These are phyloP conservation scores for Allolobophora icterica DNA, from an alignment of 2,888 invertebrate species.

Conservation along the genomic window DNA sequence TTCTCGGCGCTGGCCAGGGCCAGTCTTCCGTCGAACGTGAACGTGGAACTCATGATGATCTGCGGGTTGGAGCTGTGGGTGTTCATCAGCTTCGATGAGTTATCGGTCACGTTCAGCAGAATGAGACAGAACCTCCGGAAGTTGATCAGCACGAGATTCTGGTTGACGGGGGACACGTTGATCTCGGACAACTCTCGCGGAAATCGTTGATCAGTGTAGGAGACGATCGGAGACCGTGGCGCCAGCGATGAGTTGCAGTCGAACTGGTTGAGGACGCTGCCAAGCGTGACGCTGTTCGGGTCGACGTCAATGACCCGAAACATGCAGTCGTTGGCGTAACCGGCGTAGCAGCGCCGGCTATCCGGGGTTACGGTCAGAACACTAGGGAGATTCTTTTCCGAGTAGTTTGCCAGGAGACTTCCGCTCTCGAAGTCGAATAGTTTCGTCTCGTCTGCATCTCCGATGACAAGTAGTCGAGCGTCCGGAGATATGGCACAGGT, in stretches of 20 bases:
- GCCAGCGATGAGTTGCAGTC: conserved; percentile 38
- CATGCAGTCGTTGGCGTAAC: conserved; percentile 51
- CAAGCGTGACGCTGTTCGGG: conserved; percentile 40
- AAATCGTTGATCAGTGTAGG: conserved; percentile 40
- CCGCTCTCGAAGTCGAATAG: conserved; percentile 47
- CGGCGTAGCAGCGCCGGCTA: conserved; percentile 49
- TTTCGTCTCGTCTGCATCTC: conserved; percentile 40
- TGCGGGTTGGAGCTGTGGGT: conserved; percentile 29
- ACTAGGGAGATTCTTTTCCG: conserved; percentile 47
- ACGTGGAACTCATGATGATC: conserved; percentile 38
- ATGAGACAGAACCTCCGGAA: conserved; percentile 45
- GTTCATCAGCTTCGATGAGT: conserved; percentile 37
- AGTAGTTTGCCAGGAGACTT: conserved; percentile 38
- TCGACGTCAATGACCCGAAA: conserved; percentile 48
- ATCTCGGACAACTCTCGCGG: conserved; percentile 47
- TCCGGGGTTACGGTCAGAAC: conserved; percentile 50
- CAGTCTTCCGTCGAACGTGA: conserved; percentile 44
- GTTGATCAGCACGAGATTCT: conserved; percentile 45
- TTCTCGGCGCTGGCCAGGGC: conserved; percentile 45
- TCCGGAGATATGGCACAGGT: conserved; percentile 48
- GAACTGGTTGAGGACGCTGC: conserved; percentile 39
- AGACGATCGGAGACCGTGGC: conserved; percentile 8
- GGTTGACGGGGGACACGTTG: conserved; percentile 39
- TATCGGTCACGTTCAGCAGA: conserved; percentile 40
- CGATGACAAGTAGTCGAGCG: conserved; percentile 46